These are phyloP conservation scores for Phthorimaea operculella DNA, from an alignment of 1,140 invertebrate genomes.

Conservation along the genomic window DNA sequence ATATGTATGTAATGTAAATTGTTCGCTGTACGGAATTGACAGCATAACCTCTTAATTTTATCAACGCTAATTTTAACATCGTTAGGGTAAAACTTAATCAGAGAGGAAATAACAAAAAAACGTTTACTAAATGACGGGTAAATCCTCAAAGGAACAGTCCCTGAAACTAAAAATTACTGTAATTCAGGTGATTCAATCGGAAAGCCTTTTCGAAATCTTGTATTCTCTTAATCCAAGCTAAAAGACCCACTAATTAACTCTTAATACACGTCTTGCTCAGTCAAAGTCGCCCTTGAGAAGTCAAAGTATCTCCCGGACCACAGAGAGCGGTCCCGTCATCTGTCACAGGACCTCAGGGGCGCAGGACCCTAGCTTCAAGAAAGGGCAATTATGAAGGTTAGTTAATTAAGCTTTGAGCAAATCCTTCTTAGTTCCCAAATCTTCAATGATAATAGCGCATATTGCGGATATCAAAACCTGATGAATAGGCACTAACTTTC, in stretches of 20 bases:
- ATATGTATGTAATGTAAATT: slow-evolving; percentile 47
- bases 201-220: too few relatives aligned
- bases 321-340: not conserved
- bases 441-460: slow-evolving; percentile 32
- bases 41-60: not conserved
- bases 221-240: too few relatives aligned
- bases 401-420: slow-evolving; percentile 36
- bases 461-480: slow-evolving; percentile 17
- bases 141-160: not conserved
- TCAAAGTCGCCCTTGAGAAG: not conserved
- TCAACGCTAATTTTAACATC: not conserved
- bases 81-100: too few relatives aligned
- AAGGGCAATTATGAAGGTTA: slow-evolving; percentile 41
- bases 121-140: not conserved
- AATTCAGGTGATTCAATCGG: too few relatives aligned
- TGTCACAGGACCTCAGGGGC: not conserved
- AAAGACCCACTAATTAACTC: too few relatives aligned
- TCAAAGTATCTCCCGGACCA: not conserved
- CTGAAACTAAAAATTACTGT: too few relatives aligned
- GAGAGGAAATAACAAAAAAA: not conserved
- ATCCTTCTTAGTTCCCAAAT: slow-evolving; percentile 30
- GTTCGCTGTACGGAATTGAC: slow-evolving; percentile 14
- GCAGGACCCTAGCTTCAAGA: slow-evolving; percentile 12
- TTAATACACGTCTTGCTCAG: too few relatives aligned
- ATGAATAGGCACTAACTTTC: slow-evolving; percentile 10